Base-by-base conservation (phyloP, 2,888 invertebrate genomes). In the Abscondita cerata region DNA sequence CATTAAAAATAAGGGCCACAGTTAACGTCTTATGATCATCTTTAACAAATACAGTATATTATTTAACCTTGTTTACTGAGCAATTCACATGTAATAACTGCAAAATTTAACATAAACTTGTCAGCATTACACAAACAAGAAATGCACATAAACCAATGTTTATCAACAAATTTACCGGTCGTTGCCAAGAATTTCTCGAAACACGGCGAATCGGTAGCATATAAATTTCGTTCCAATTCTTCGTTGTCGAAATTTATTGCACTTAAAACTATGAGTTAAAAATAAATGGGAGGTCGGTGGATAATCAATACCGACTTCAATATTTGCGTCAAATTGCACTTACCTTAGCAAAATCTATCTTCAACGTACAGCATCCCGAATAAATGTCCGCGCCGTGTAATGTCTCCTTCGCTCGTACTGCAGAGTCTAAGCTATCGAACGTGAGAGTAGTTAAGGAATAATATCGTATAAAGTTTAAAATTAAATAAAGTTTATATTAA, bases 311-410 rank as follows among this genome's bases (percentile, higher is more conserved):
- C 18, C 3, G n/a, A 5, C 5, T 44, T 12, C 31, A 6, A 6
- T 5, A 15, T 19, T n/a, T 31, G 25, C 31, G 11, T 16, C 11
- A 25, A 33, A 25, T 25, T 6, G 2, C 52, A 79, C 90, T 87
- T 81, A 98, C 98, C 94, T 98, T 98, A 58, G 98, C 98, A 81
- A 90, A 99, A 84, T 99, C 98, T 80, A 98, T 97, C 87, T 98
- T 97, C 76, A 99, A 86, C 68, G 98, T 98, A 83, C 98, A 99
- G 85, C 98, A 99, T 68, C 98, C 98, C 48, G 97, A 96, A 84
- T 99, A 99, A 78, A 99, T 98, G 83, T 99, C 98, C 67, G 98
- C 98, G 71, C 98, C 98, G 83, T 98, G 95, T 72, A 99, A 87
- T 65, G 93, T 89, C 73, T 96, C 95, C 80, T 98, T 96, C 66